Conservation (phyloP, 2,888 invertebrate genomes). For the Oscheius sp. region DNA sequence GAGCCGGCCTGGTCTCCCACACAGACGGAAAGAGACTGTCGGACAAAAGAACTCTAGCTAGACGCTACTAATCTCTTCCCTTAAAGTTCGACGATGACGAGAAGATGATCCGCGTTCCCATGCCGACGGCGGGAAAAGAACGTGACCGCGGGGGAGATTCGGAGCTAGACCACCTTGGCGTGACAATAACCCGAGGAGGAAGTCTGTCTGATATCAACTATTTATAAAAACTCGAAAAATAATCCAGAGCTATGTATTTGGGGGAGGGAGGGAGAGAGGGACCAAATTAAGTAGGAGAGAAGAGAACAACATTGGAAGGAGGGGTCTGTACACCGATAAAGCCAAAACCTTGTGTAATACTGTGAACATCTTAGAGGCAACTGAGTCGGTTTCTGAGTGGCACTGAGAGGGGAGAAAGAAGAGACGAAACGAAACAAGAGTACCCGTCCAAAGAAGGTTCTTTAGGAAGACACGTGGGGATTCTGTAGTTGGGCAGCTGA, state of each 20-base stretch:
- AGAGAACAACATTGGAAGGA: not conserved
- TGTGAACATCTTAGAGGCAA: conserved; percentile 12
- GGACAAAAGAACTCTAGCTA: not conserved
- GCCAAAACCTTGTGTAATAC: conserved; percentile 23
- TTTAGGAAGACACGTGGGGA: conserved; percentile 37
- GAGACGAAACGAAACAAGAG: not conserved
- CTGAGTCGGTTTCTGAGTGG: conserved; percentile 29
- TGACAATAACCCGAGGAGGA: not conserved
- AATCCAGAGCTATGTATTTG: conserved; percentile 18
- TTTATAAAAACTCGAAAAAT: conserved; percentile 6
- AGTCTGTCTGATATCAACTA: conserved; percentile 11
- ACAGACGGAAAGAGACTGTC: not conserved
- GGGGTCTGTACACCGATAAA: conserved; percentile 36
- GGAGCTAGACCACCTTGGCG: not conserved
- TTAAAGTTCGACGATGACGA: conserved; percentile 2
- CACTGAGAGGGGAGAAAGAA: conserved; percentile 27
- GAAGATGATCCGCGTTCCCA: conserved; percentile 19
- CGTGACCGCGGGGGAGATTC: conserved; percentile 8
- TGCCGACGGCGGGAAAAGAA: conserved; percentile 12
- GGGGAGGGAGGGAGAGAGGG: not conserved
- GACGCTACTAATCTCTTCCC: conserved; percentile 4
- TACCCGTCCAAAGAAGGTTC: conserved; percentile 17
- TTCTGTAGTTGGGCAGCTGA: conserved; percentile 19
- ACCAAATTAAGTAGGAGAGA: conserved; percentile 25
- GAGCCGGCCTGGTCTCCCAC: not conserved